Percentiles rank a stretch among this genome's conserved stretches.
Conservation (phyloP, 2,113 vertebrate species). For the human (Homo sapiens) region DNA sequence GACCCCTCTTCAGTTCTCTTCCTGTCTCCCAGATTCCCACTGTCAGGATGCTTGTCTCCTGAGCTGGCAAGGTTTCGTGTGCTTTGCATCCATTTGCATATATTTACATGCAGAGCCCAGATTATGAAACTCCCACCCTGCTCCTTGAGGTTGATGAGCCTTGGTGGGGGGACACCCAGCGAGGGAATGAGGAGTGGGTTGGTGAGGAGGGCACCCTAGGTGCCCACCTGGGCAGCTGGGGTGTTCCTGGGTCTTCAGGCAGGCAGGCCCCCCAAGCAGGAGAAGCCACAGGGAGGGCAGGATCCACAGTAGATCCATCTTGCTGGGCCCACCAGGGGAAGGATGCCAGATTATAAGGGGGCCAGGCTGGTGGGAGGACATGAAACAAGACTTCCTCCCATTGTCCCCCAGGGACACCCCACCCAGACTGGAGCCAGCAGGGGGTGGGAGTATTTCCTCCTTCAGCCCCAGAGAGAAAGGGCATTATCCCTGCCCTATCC, state of each 20-base stretch:
- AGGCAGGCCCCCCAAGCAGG: not conserved
- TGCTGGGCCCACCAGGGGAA: not conserved
- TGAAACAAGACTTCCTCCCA: not conserved
- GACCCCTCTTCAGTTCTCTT: not conserved
- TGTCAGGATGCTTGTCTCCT: not conserved
- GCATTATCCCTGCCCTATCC: not conserved
- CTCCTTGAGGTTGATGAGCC: not conserved
- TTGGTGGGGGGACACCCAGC: not conserved
- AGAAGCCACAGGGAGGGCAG: not conserved
- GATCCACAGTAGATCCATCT: not conserved
- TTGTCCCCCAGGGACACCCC: not conserved
- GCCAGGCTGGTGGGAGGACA: not conserved
- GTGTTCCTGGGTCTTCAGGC: not conserved
- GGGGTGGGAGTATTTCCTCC: not conserved
- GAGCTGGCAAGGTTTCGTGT: not conserved
- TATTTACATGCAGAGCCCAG: not conserved
- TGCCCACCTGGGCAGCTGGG: slow-evolving; percentile 41
- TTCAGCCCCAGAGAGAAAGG: not conserved
- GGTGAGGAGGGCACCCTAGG: not conserved
- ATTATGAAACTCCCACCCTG: not conserved
- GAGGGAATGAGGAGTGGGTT: not conserved
- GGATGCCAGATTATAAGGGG: not conserved
- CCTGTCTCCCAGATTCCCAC: not conserved
- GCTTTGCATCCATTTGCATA: not conserved
- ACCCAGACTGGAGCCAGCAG: not conserved